A percentile compares a stretch with the other conserved stretches of the same genome.
Conservation (phyloP, 2,888 invertebrate genomes). For the Epistrophella euchroma region DNA sequence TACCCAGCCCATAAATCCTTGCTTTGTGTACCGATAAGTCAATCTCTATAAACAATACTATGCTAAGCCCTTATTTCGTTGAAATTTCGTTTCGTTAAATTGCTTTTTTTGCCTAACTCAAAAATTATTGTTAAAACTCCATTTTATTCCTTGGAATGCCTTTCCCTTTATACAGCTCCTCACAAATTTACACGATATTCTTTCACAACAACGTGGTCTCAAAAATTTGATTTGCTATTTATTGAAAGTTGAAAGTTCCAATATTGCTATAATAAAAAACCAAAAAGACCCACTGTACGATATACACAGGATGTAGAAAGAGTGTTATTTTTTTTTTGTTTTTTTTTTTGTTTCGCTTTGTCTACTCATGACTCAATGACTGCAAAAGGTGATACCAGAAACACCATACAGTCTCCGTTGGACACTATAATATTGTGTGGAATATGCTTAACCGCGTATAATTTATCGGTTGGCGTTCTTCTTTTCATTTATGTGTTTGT, state of each 20-base stretch:
- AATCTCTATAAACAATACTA: too few species aligned
- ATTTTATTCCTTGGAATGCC: neutral
- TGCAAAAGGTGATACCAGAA: slow-evolving; percentile 66
- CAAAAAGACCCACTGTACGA: slow-evolving; percentile 2
- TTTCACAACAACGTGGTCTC: neutral
- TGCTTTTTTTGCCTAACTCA: too few species aligned
- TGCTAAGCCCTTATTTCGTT: too few species aligned
- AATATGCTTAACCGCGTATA: slow-evolving; percentile 68
- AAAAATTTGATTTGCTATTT: neutral
- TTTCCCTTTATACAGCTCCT: neutral
- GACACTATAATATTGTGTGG: slow-evolving; percentile 35
- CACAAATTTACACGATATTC: neutral
- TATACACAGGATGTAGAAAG: slow-evolving; percentile 30
- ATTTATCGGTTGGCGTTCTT: slow-evolving; percentile 56
- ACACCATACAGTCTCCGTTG: slow-evolving; percentile 8
- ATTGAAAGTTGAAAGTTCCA: neutral
- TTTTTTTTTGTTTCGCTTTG: neutral
- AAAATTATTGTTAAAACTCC: neutral
- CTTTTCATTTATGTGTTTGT: slow-evolving; percentile 44
- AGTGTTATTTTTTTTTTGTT: neutral
- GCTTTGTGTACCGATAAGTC: too few species aligned
- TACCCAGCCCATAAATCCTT: too few species aligned
- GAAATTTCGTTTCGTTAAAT: too few species aligned
- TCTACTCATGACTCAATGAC: slow-evolving; percentile 17
- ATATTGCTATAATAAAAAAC: neutral